These are phyloP conservation scores for Myathropa florea DNA, from an alignment of 2,888 invertebrate species.

Conservation along the genomic window DNA sequence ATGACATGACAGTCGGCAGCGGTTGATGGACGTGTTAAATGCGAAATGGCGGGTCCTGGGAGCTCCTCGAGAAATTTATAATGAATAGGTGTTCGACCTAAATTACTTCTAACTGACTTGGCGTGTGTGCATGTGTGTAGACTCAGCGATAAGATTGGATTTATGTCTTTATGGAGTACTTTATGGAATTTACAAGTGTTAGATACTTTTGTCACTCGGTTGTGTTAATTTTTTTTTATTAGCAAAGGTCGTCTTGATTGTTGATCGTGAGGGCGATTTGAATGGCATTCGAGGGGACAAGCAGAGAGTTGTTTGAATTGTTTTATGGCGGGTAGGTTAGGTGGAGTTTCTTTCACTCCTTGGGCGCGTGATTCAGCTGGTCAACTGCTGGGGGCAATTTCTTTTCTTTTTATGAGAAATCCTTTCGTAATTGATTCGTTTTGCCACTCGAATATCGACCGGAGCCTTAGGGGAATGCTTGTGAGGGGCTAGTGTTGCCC, in stretches of 20 bases:
- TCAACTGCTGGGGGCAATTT: no score
- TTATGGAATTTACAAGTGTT: conserved; percentile 3
- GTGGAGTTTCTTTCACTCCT: background rate
- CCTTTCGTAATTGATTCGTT: no score
- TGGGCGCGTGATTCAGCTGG: no score
- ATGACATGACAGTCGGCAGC: conserved; percentile 51
- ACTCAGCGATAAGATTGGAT: conserved; percentile 22
- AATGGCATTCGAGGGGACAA: background rate
- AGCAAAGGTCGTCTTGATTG: background rate
- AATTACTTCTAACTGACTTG: conserved; percentile 31
- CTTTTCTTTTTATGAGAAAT: no score
- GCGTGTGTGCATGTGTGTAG: conserved; percentile 29
- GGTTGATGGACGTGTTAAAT: conserved; percentile 47
- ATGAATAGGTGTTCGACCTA: conserved; percentile 31
- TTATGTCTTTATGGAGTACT: conserved; percentile 14
- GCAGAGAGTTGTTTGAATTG: background rate
- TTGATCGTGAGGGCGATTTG: background rate
- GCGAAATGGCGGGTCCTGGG: conserved; percentile 10
- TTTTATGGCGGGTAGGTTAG: background rate
- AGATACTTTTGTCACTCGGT: conserved; percentile 1
- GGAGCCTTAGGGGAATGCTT: no score
- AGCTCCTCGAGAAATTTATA: conserved; percentile 54
- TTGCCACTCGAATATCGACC: no score
- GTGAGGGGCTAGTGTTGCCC: no score
- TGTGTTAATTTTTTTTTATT: background rate